phyloP scores from a whole-genome alignment of 1,140 invertebrate species.

The Lamellibrachia luymesi region DNA sequence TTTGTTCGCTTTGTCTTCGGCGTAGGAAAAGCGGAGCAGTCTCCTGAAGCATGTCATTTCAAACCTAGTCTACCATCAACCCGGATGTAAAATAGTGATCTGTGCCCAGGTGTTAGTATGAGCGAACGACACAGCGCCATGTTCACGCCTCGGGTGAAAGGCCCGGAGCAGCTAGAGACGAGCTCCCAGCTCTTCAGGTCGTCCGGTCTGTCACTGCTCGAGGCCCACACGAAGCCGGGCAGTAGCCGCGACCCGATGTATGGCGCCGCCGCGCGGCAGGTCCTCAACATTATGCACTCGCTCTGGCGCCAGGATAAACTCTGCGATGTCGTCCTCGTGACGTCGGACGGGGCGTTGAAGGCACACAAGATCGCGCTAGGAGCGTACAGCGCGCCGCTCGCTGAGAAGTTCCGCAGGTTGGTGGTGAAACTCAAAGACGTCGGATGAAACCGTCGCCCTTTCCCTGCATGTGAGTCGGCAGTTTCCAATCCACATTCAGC shows the following conservation, averaged over 20 bases:
- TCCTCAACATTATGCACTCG: slow-evolving; percentile 23
- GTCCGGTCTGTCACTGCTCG: background rate
- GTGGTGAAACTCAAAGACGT: background rate
- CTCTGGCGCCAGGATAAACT: slow-evolving; percentile 27
- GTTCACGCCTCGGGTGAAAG: background rate
- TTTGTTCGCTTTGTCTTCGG: no score
- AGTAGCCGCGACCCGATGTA: background rate
- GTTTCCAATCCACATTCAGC: background rate
- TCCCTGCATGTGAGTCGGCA: background rate
- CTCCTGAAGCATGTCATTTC: no score
- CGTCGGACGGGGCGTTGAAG: slow-evolving; percentile 25
- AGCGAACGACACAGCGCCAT: background rate
- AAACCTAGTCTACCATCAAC: no score
- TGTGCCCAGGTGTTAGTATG: background rate
- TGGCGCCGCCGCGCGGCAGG: slow-evolving; percentile 8
- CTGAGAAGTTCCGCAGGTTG: slow-evolving; percentile 19
- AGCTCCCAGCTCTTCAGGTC: background rate
- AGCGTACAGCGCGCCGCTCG: slow-evolving; percentile 26
- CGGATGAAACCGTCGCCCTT: background rate
- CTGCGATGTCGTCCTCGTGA: slow-evolving; percentile 28
- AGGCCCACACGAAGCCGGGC: background rate
- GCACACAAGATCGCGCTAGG: slow-evolving; percentile 29
- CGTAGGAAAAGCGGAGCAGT: no score
- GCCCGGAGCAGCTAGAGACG: background rate
- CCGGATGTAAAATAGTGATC: no score